A percentile compares a stretch with the other conserved stretches of the same genome.
phyloP scores from a whole-genome alignment of 2,113 vertebrate species.

The Butastur rufipennis region DNA sequence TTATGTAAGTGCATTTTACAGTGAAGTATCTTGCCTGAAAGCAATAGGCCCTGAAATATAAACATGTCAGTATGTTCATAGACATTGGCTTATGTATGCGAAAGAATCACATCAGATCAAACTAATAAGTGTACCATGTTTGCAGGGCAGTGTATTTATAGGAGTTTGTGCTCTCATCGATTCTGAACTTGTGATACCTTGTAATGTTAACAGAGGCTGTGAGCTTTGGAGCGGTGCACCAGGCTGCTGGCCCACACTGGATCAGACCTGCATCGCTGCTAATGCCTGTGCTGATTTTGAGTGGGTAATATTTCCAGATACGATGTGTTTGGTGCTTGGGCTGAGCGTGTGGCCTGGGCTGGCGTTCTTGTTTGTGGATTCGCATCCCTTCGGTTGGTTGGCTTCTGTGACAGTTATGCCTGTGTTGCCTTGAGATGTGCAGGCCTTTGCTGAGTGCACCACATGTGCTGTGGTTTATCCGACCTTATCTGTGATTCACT shows the following conservation, averaged over 20 bases:
- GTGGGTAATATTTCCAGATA: neutral
- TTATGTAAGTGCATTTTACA: neutral
- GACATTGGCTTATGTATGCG: neutral
- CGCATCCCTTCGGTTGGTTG: neutral
- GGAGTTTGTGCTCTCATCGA: neutral
- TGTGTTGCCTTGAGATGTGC: neutral
- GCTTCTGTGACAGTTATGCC: neutral
- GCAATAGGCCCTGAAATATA: neutral
- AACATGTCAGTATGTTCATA: neutral
- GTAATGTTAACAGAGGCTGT: neutral
- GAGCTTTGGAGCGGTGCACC: neutral
- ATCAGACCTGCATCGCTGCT: neutral
- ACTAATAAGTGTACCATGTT: neutral
- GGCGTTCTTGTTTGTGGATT: neutral
- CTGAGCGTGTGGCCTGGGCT: neutral
- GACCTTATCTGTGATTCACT: neutral
- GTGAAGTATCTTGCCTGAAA: neutral
- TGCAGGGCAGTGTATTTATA: neutral
- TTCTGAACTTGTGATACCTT: neutral
- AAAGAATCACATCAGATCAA: neutral
- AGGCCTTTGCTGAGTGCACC: neutral
- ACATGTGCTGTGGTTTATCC: accelerated
- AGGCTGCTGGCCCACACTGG: neutral
- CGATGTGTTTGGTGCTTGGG: neutral
- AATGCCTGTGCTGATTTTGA: neutral